These are phyloP conservation scores for Loxodonta africana DNA, from an alignment of 2,113 vertebrate species.

Conservation along the genomic window DNA sequence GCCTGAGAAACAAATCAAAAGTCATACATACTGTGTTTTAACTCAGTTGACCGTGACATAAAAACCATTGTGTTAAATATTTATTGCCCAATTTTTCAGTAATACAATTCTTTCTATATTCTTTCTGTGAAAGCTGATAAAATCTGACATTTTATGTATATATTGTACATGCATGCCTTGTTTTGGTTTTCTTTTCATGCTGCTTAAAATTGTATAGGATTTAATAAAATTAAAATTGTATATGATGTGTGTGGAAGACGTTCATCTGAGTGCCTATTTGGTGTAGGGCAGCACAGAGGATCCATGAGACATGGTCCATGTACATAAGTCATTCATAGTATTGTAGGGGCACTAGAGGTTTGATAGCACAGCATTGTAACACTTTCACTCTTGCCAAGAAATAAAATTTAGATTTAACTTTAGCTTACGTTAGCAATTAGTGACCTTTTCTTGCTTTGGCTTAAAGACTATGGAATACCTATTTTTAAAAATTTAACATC, in stretches of 20 bases:
- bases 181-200: background rate
- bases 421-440: constrained; percentile 19
- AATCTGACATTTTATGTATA: background rate
- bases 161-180: background rate
- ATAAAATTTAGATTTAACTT: background rate
- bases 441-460: constrained; percentile 12
- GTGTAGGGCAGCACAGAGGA: background rate
- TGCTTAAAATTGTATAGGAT: background rate
- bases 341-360: background rate
- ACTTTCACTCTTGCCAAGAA: background rate
- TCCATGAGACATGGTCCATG: background rate
- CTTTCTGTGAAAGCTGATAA: background rate
- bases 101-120: background rate
- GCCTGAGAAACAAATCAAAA: background rate
- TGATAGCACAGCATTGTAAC: background rate
- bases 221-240: background rate
- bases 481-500: constrained; percentile 16
- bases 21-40: background rate
- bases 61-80: background rate
- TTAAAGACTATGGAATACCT: constrained; percentile 18
- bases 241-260: background rate
- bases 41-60: background rate
- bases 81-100: constrained; percentile 1
- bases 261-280: background rate
- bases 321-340: background rate